Percentiles rank a stretch among this genome's conserved stretches.
phyloP scores from a whole-genome alignment of 2,797 vertebrate genomes.

The Muraenolepis orangiensis region DNA sequence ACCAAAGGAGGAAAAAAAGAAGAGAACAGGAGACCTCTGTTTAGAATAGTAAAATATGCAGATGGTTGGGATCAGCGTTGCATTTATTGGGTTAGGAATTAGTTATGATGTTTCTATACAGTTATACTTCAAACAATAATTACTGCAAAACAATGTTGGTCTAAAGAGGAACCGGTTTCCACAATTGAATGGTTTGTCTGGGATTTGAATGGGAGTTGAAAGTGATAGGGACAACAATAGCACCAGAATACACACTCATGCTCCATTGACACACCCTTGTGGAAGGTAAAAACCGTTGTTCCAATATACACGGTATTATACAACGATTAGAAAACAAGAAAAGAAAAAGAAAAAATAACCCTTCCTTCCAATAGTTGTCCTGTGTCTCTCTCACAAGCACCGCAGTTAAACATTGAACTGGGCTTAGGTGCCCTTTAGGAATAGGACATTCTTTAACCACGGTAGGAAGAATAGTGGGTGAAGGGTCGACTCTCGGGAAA shows the following conservation, averaged over 20 bases:
- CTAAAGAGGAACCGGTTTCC: not conserved
- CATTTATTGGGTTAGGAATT: not conserved
- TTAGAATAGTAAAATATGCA: not conserved
- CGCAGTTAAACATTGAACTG: not conserved
- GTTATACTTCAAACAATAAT: too few species aligned
- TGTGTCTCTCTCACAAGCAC: not conserved
- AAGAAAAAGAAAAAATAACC: too few species aligned
- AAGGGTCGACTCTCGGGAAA: not conserved
- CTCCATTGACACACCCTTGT: not conserved
- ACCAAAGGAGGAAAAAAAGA: not conserved
- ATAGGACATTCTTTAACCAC: not conserved
- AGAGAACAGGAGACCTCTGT: not conserved
- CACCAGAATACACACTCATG: not conserved
- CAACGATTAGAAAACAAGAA: not conserved
- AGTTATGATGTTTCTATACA: too few species aligned
- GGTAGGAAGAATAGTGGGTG: not conserved
- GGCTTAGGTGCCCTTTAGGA: not conserved
- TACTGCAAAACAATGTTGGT: too few species aligned
- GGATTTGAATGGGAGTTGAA: not conserved
- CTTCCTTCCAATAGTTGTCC: too few species aligned
- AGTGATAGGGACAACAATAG: not conserved
- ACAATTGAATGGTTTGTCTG: not conserved
- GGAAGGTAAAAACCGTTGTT: not conserved
- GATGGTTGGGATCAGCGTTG: not conserved
- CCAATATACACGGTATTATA: too few species aligned